Evolutionary conservation across 2,888 invertebrate genomes (phyloP), one percentile per base, ranked within the genome.

Genomic region (Heliconius sara): DNA sequence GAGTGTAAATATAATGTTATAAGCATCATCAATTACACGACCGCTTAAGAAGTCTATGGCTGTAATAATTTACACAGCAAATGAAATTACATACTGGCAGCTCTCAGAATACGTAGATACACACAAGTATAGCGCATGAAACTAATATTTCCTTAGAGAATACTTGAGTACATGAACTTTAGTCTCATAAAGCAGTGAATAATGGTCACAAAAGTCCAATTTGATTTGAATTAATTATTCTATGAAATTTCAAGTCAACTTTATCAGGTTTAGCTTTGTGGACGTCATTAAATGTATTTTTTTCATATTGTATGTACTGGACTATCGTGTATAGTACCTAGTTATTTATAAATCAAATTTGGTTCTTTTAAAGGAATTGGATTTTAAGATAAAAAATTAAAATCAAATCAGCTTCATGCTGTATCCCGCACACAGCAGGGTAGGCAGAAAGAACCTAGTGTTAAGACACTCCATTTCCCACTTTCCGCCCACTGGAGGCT

Each of bases 81-180:
- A 65, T 65, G 65, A 65, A 65, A 16, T 65, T 65, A 27, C 16
- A 10, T 16, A 65, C 25, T 65, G 27, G 27, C 65, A 27, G 12
- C 25, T 16, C 27, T 27, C 27, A 65, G 27, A 27, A 27, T 65
- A 27, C n/a, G n/a, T 10, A 25, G n/a, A 4, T 63, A 25, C 10
- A 60, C 52, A 43, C 19, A 60, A 25, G 25, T 63, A n/a, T 63
- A 65, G 16, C 65, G 25, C 25, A 27, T 27, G 16, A 27, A 65
- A 65, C 27, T 65, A 65, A 65, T 65, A 27, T 65, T 65, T 25
- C 65, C 65, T 65, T 27, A 65, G 65, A 25, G 65, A 65, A 65
- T 65, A 65, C 25, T 65, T 27, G 65, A 65, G 13, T 65, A 65
- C 27, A 13, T 65, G 65, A 65, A 27, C 27, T 65, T 65, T 65